These are phyloP conservation scores for Cyprinodon variegatus DNA, from an alignment of 2,113 vertebrate species.

Conservation along the genomic window DNA sequence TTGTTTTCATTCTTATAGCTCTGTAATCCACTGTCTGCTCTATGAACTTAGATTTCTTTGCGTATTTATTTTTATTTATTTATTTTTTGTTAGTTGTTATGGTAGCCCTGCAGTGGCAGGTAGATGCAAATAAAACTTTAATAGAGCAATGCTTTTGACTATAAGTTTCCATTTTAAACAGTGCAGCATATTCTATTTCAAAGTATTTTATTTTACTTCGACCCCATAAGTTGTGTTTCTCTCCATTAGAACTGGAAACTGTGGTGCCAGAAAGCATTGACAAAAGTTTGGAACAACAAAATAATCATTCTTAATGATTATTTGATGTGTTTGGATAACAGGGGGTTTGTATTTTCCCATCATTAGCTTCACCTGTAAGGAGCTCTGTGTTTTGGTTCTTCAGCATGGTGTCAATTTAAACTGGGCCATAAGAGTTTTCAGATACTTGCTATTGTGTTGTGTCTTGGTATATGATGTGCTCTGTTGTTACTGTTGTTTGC, in stretches of 20 bases:
- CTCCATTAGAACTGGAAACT: slow-evolving; percentile 35
- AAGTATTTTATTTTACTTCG: background rate
- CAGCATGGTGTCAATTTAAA: slow-evolving; percentile 22
- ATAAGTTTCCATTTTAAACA: slow-evolving; percentile 44
- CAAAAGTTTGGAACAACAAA: slow-evolving; percentile 26
- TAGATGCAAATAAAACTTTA: slow-evolving; percentile 11
- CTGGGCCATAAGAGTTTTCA: slow-evolving; percentile 38
- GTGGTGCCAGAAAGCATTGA: slow-evolving; percentile 69
- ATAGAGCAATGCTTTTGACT: slow-evolving; percentile 59
- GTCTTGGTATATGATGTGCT: slow-evolving; percentile 80
- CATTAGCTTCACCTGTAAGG: slow-evolving; percentile 3
- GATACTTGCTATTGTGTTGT: slow-evolving; percentile 63
- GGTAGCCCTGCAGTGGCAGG: slow-evolving; percentile 5
- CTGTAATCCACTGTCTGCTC: background rate
- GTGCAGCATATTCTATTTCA: background rate
- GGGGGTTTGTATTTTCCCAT: slow-evolving; percentile 68
- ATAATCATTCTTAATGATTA: slow-evolving; percentile 64
- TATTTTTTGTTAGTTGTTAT: background rate
- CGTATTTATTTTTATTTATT: background rate
- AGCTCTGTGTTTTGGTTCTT: slow-evolving; percentile 10
- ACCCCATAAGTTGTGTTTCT: background rate
- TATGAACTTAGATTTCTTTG: background rate
- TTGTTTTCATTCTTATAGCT: background rate
- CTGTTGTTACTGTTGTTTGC: slow-evolving; percentile 74
- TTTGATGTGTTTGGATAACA: slow-evolving; percentile 75